Base-by-base conservation (phyloP, 1,140 invertebrate species). In the Camponotus pennsylvanicus region DNA sequence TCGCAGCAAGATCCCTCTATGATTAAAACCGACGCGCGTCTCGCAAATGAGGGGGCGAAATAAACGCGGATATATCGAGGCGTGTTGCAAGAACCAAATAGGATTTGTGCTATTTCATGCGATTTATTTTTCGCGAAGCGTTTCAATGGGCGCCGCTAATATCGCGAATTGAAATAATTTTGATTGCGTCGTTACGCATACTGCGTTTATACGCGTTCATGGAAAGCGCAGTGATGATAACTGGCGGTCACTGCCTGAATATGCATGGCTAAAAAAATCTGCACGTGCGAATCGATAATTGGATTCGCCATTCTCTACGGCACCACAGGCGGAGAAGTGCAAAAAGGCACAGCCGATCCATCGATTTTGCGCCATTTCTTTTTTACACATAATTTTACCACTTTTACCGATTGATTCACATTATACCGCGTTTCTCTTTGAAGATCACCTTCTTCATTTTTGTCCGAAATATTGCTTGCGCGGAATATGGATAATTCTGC, bases 271-370 rank as follows among this genome's bases (percentile, higher is more conserved):
- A 83, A 87, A 52, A 49, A 83, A 87, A 87, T 87, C 49, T 85
- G 86, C 86, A 75, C 86, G 86, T 85, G 86, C 80, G 71, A 87
- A 76, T 87, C 80, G 71, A 73, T 87, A 87, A 87, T 87, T 87
- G 80, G 63, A 87, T 87, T 76, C 80, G 52, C 69, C 71, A 77
- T 87, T 69, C 82, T 85, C 70, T 52, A 55, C 55, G 80, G 52
- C 82, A 64, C 49, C 52, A 84, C 34, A 45, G 67, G 34, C 40
- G 79, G 79, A 66, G 69, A 77, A 52, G 49, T 64, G 79, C 79
- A 73, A 83, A 71, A 86, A 79, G 34, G 67, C 27, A 21, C 70
- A 57, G 66, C 11, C 61, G 45, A n/a, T n/a, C 18, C 67, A 67
- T 52, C 85, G 79, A 61, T 87, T 75, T 83, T 52, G 49, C 52